These are phyloP conservation scores for Trematomus loennbergii DNA, from an alignment of 2,113 vertebrate species.

Conservation along the genomic window DNA sequence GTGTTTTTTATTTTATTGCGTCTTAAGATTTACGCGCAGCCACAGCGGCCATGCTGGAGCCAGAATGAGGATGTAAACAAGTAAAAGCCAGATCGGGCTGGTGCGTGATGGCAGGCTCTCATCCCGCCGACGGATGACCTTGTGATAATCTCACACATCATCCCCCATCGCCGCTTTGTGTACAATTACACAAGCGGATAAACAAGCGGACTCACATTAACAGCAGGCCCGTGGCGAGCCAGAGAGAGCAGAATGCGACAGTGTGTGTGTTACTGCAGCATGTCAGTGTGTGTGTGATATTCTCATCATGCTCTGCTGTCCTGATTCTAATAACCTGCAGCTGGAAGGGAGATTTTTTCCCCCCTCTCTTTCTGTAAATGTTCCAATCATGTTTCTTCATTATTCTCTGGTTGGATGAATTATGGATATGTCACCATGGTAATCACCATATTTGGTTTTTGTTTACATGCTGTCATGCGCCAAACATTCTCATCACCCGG, in stretches of 20 bases:
- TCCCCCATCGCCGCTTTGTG: conserved; percentile 67
- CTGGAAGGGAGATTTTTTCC: background rate
- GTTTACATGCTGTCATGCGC: conserved; percentile 84
- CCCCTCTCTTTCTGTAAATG: conserved; percentile 19
- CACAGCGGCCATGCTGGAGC: conserved; percentile 63
- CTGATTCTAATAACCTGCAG: conserved; percentile 31
- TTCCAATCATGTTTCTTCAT: conserved; percentile 56
- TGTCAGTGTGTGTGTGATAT: conserved; percentile 31
- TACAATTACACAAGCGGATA: conserved; percentile 68
- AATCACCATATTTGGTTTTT: conserved; percentile 82
- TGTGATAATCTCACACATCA: conserved; percentile 81
- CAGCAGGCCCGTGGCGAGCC: conserved; percentile 50
- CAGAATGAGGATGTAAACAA: conserved; percentile 70
- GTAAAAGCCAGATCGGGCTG: conserved; percentile 62
- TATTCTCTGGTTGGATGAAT: conserved; percentile 67
- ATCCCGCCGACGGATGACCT: conserved; percentile 81
- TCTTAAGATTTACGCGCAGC: conserved; percentile 41
- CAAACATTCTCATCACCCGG: conserved; percentile 78
- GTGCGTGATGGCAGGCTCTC: conserved; percentile 65
- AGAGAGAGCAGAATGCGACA: conserved; percentile 49
- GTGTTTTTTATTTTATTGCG: conserved; percentile 29
- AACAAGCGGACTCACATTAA: conserved; percentile 58
- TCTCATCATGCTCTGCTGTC: conserved; percentile 39
- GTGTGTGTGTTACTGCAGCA: conserved; percentile 44
- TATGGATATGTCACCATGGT: conserved; percentile 75